These are phyloP conservation scores for Conomelus anceps DNA, from an alignment of 2,888 invertebrate genomes.

Conservation along the genomic window DNA sequence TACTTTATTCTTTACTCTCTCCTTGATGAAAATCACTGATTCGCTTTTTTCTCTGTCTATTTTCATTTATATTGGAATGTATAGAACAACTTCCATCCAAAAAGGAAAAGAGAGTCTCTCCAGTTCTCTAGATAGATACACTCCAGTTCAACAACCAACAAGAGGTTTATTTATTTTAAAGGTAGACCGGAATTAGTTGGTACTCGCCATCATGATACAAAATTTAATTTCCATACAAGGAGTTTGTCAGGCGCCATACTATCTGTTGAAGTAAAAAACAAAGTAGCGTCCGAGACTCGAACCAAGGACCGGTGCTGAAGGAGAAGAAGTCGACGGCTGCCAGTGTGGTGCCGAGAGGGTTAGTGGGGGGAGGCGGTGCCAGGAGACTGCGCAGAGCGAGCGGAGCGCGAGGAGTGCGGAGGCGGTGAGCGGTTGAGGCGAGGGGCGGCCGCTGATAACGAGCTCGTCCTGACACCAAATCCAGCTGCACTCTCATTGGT, in stretches of 20 bases:
- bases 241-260: neutral
- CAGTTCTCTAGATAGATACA: no score
- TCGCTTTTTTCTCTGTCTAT: no score
- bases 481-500: conserved; percentile 14
- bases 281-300: neutral
- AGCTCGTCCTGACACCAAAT: conserved; percentile 13
- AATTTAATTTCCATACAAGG: no score
- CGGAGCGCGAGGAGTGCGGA: neutral
- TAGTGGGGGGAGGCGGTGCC: neutral
- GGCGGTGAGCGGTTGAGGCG: conserved; percentile 21
- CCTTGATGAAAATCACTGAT: no score
- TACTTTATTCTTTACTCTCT: no score
- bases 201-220: neutral
- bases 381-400: conserved; percentile 14
- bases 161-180: no score
- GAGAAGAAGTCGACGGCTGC: neutral
- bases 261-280: neutral
- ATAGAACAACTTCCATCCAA: no score
- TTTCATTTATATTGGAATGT: no score
- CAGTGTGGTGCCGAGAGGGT: neutral
- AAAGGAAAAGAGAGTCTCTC: no score
- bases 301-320: neutral
- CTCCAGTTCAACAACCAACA: no score
- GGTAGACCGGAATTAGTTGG: no score
- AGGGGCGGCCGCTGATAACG: conserved; percentile 21